Evolutionary conservation across 2,888 invertebrate species (phyloP).

Genomic region (Elmis aenea): DNA sequence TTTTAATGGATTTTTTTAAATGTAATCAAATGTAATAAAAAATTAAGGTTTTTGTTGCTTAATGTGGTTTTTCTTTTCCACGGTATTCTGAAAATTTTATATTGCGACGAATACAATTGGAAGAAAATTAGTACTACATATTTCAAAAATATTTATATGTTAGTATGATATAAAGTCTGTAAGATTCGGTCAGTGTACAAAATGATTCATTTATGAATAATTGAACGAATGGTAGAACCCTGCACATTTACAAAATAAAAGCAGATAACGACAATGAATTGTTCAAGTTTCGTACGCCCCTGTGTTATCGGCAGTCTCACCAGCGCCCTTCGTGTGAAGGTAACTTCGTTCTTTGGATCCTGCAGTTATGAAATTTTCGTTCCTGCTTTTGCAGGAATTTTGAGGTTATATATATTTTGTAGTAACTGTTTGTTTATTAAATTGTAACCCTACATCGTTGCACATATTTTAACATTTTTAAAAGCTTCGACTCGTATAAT

Average conservation of each 20-base stretch:
- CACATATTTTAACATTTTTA: too few relatives aligned
- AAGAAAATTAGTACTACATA: too few relatives aligned
- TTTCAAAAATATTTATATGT: too few relatives aligned
- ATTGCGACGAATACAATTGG: too few relatives aligned
- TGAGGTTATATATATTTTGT: constrained; percentile 6
- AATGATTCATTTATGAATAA: background rate
- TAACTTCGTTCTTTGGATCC: constrained; percentile 7
- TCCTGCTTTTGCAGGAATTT: constrained; percentile 6
- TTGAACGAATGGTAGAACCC: background rate
- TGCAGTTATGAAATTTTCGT: constrained; percentile 6
- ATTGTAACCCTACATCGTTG: too few relatives aligned
- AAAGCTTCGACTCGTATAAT: too few relatives aligned
- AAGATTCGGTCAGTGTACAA: background rate
- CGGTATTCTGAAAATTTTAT: too few relatives aligned
- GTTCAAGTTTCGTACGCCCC: constrained; percentile 3
- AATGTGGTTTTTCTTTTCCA: too few relatives aligned
- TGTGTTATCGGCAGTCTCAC: constrained; percentile 11
- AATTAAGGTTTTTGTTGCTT: too few relatives aligned
- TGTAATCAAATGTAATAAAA: too few relatives aligned
- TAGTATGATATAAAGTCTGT: too few relatives aligned
- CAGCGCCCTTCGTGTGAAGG: constrained; percentile 9
- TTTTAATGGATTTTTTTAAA: constrained; percentile 2
- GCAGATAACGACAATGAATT: background rate
- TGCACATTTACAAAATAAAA: background rate
- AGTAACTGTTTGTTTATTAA: too few relatives aligned